These are phyloP conservation scores for Drosophila bifasciata DNA, from an alignment of 1,140 invertebrate species.

Conservation along the genomic window DNA sequence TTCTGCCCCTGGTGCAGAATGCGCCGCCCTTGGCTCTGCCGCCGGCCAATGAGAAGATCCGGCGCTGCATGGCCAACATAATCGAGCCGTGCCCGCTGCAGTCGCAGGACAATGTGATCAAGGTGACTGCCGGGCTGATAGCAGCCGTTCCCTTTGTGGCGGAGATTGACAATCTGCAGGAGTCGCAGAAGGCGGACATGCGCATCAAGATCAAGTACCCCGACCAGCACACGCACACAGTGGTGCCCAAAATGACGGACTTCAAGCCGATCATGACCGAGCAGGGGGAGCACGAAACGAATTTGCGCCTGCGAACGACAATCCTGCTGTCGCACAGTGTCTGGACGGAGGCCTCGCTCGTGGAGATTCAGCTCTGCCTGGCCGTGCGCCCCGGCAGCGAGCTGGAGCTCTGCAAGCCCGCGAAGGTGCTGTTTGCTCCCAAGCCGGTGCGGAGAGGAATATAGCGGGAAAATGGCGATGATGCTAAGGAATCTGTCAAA, in stretches of 20 bases:
- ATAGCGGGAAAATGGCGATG: conserved; percentile 76
- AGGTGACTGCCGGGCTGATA: conserved; percentile 96
- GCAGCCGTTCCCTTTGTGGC: conserved; percentile 94
- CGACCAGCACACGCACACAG: conserved; percentile 93
- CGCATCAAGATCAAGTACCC: conserved; percentile 95
- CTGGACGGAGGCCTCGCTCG: conserved; percentile 94
- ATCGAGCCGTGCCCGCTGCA: conserved; percentile 92
- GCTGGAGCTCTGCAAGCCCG: conserved; percentile 94
- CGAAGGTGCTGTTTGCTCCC: conserved; percentile 94
- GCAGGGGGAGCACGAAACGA: conserved; percentile 84
- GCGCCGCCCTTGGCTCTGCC: conserved; percentile 87
- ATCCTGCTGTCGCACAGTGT: conserved; percentile 94
- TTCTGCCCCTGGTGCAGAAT: conserved; percentile 91
- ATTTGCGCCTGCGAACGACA: conserved; percentile 89
- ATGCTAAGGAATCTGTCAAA: not conserved
- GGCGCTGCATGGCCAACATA: conserved; percentile 92
- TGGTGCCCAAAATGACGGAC: conserved; percentile 90
- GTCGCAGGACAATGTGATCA: conserved; percentile 91
- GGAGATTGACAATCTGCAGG: conserved; percentile 91
- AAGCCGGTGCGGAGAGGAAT: conserved; percentile 94
- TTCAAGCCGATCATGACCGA: conserved; percentile 85
- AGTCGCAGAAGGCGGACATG: conserved; percentile 87
- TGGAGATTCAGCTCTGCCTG: conserved; percentile 93
- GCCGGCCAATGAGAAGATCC: conserved; percentile 88
- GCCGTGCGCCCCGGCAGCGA: conserved; percentile 88